Conservation (phyloP, 2,797 vertebrate species). For the Diceros bicornis region DNA sequence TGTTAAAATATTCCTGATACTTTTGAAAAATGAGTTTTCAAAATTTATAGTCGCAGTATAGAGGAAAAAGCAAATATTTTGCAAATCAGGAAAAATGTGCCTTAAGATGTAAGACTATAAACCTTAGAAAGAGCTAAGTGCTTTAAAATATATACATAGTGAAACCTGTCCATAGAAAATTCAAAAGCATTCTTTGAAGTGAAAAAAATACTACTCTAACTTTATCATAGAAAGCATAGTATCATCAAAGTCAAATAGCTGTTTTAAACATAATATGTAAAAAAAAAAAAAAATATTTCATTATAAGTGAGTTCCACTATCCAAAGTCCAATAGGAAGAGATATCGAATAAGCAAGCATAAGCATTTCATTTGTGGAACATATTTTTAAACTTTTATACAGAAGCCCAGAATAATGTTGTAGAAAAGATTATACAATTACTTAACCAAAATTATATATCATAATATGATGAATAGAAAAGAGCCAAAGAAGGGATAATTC, state of each 20-base stretch:
- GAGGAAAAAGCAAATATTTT: slow-evolving; percentile 42
- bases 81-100: neutral
- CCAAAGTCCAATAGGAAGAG: slow-evolving; percentile 55
- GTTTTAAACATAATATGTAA: slow-evolving; percentile 46
- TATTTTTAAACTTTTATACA: slow-evolving; percentile 47
- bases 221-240: slow-evolving; percentile 10
- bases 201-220: slow-evolving; percentile 33
- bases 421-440: slow-evolving; percentile 51
- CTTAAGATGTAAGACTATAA: slow-evolving; percentile 36
- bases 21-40: slow-evolving; percentile 54
- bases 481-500: slow-evolving; percentile 16
- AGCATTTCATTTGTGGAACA: slow-evolving; percentile 24
- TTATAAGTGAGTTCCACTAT: slow-evolving; percentile 34
- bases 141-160: neutral
- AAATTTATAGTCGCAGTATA: neutral
- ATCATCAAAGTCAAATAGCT: slow-evolving; percentile 2
- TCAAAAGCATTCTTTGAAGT: slow-evolving; percentile 48
- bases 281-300: neutral
- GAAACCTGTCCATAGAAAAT: slow-evolving; percentile 38
- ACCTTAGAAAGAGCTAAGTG: neutral
- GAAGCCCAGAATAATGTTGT: slow-evolving; percentile 51
- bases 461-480: slow-evolving; percentile 32
- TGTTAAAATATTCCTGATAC: slow-evolving; percentile 35
- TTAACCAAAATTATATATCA: slow-evolving; percentile 68
- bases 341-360: slow-evolving; percentile 42